Conservation (phyloP, 2,113 vertebrate genomes). For the Seriola quinqueradiata region DNA sequence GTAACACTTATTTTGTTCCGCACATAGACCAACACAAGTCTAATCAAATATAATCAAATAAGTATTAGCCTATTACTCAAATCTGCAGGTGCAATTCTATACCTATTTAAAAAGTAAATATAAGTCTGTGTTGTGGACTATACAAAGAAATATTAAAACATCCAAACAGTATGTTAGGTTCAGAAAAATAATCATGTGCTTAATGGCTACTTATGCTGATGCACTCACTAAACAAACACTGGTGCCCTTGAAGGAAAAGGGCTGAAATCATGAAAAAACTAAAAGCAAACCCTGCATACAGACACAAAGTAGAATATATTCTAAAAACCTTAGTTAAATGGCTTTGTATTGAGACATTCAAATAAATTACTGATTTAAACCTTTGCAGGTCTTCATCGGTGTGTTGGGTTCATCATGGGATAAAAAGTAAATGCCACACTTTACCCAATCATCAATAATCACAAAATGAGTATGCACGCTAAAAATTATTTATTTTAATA, state of each 20-base stretch:
- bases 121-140: background rate
- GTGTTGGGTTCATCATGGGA: background rate
- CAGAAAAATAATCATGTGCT: background rate
- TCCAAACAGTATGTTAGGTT: background rate
- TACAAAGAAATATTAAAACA: background rate
- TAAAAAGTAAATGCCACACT: background rate
- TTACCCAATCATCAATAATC: background rate
- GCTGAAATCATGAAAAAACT: background rate
- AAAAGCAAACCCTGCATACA: background rate
- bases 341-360: background rate
- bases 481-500: background rate
- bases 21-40: background rate
- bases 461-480: background rate
- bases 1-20: constrained; percentile 3
- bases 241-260: background rate
- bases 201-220: background rate
- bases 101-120: background rate
- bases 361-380: background rate
- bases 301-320: background rate
- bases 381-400: background rate
- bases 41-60: too few species aligned
- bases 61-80: background rate
- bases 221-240: background rate
- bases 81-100: background rate
- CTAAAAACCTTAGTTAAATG: background rate